These are phyloP conservation scores for Athrips mouffetella DNA, from an alignment of 2,888 invertebrate species.

Conservation along the genomic window DNA sequence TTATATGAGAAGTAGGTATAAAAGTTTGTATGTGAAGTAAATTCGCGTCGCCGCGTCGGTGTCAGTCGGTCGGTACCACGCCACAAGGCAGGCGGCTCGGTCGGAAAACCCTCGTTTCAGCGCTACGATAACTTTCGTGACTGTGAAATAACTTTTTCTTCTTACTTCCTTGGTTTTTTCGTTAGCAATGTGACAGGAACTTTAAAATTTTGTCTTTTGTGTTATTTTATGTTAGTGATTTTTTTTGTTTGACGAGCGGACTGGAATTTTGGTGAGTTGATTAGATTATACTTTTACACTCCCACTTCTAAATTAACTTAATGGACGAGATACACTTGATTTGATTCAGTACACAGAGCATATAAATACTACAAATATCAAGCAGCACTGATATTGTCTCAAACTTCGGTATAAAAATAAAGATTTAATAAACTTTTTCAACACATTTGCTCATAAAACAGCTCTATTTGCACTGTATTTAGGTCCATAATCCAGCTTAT, in stretches of 20 bases:
- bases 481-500: no score
- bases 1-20: background rate
- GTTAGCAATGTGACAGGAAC: no score
- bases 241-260: background rate
- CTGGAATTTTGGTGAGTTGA: background rate
- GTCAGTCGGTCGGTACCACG: background rate
- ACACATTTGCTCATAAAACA: no score
- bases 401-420: no score
- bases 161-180: background rate
- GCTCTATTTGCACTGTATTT: no score
- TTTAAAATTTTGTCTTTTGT: background rate
- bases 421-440: no score
- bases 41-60: background rate
- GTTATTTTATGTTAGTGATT: background rate
- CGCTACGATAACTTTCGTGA: background rate
- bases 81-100: background rate
- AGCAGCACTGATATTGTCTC: no score
- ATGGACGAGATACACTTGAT: no score
- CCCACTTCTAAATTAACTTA: no score
- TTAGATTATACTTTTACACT: no score
- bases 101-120: background rate
- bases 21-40: background rate
- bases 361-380: no score
- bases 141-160: background rate
- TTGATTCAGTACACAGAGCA: no score